phyloP scores from a whole-genome alignment of 2,797 vertebrate genomes.

The Falco berigora region DNA sequence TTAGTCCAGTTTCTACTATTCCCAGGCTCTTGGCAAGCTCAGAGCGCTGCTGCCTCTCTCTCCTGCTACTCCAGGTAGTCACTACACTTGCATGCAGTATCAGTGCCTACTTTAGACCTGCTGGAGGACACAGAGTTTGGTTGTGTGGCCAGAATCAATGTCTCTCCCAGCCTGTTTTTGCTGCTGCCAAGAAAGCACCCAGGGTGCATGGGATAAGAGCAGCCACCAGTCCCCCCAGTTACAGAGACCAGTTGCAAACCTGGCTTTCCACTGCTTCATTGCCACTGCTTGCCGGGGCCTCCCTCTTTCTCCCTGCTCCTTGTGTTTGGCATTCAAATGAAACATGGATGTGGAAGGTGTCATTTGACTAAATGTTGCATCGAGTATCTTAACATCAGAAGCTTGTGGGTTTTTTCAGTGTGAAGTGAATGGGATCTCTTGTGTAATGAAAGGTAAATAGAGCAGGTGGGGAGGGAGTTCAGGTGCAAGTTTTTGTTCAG shows the following conservation, averaged over 20 bases:
- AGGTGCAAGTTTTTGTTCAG: background rate
- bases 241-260: background rate
- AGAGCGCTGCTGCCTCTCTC: background rate
- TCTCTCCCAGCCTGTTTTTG: background rate
- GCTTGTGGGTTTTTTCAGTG: background rate
- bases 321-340: background rate
- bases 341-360: background rate
- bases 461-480: background rate
- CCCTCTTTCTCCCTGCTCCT: background rate
- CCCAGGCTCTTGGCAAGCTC: background rate
- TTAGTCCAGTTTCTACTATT: background rate
- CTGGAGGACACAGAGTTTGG: background rate
- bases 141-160: background rate
- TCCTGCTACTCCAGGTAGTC: background rate
- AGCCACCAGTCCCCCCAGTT: background rate
- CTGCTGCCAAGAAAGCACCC: background rate
- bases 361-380: background rate
- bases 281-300: background rate
- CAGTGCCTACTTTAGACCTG: accelerated
- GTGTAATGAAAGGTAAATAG: background rate
- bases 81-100: background rate
- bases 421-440: background rate
- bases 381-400: background rate
- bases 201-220: background rate
- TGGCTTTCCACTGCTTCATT: background rate